Evolutionary conservation across 2,113 vertebrate species (phyloP).

Genomic region (Hippocampus zosterae): DNA sequence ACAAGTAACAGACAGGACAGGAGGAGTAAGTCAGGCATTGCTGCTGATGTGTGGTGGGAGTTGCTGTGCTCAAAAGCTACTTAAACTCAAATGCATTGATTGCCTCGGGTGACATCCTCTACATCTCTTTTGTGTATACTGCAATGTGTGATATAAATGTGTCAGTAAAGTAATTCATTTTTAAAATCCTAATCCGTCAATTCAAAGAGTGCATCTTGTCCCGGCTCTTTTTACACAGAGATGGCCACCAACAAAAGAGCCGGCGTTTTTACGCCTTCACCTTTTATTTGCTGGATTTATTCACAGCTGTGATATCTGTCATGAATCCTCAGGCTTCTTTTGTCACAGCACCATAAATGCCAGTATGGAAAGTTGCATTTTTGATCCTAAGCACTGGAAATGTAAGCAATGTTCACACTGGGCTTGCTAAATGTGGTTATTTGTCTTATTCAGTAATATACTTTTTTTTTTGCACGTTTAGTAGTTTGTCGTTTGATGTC

Average conservation of each 20-base stretch:
- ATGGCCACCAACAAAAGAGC: too few species aligned
- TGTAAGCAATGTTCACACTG: not conserved
- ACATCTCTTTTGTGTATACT: not conserved
- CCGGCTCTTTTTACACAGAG: not conserved
- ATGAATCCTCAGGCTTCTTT: not conserved
- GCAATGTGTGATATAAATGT: too few species aligned
- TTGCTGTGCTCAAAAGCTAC: too few species aligned
- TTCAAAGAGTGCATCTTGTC: not conserved
- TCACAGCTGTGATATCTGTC: not conserved
- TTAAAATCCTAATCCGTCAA: too few species aligned
- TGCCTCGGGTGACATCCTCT: not conserved
- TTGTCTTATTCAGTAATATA: not conserved
- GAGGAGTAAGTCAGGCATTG: too few species aligned
- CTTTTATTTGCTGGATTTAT: not conserved
- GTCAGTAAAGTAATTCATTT: too few species aligned
- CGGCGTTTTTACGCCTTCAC: not conserved
- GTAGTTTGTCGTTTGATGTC: slow-evolving; percentile 1
- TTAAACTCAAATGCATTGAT: too few species aligned
- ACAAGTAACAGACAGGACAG: too few species aligned
- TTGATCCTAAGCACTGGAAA: not conserved
- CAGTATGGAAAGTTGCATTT: slow-evolving; percentile 1
- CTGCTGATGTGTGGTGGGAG: too few species aligned
- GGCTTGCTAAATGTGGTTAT: not conserved
- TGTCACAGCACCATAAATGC: not conserved
- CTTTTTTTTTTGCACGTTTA: slow-evolving; percentile 19